Evolutionary conservation across 2,113 vertebrate genomes (phyloP), one percentile per base, ranked within the genome.

Genomic region (Lampris megalopsis): DNA sequence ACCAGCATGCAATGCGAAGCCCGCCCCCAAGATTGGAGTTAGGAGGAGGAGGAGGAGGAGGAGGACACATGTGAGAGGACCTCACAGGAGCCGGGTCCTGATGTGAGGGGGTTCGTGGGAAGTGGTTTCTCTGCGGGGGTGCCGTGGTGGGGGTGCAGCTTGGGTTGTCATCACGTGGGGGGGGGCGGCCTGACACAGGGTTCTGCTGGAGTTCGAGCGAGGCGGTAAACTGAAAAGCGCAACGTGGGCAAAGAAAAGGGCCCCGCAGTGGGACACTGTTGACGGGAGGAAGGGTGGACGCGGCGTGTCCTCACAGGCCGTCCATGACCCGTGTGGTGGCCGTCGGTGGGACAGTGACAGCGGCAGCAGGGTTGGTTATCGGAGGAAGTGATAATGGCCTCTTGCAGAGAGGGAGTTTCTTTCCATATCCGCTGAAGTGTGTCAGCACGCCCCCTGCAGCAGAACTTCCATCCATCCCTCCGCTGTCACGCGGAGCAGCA

Each of bases 161-260:
- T 71, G 50, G 68, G 24, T 24, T 24, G 24, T 24, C 24, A 24
- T 24, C 24, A 24, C 63, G 71, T 45, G 37, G 45, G 1, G 58
- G 72, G 69, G 69, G 84, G 64, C 13, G 50, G 68, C 75, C 52
- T 1, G 6, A 63, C 75, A 43, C 74, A 57, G 73, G 1, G 63
- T 75, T 85, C 72, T 81, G 77, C 71, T 35, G 77, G 43, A 75
- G 43, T 78, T 75, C 63, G 73, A 72, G 48, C 48, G 53, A 53
- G 80, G 75, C 62, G 76, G 72, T 58, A 82, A 80, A 68, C 59
- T 56, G 68, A 78, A 84, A 85, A 77, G 79, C 75, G 69, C 57
- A 68, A 49, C 56, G 37, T 71, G 37, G 52, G 78, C 58, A 77
- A 42, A 7, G 43, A 89, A 65, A 83, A 82, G 83, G 77, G 43